phyloP scores from a whole-genome alignment of 2,113 vertebrate species.

The Picathartes gymnocephalus region DNA sequence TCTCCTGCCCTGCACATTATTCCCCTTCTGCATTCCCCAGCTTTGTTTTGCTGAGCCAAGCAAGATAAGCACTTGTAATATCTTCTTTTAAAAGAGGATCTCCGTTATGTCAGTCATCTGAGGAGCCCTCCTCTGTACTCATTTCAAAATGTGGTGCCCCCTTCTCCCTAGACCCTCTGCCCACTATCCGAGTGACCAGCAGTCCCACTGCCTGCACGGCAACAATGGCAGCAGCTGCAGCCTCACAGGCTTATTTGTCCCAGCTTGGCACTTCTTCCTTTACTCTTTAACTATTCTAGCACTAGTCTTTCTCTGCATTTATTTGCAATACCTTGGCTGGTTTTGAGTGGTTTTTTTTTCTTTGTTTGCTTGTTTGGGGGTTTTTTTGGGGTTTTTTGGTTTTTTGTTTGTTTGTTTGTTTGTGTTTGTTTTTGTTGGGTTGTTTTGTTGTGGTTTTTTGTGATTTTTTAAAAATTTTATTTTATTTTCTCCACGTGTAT shows the following conservation, averaged over 20 bases:
- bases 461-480: background rate
- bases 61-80: background rate
- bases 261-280: background rate
- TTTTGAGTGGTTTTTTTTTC: background rate
- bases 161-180: background rate
- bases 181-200: background rate
- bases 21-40: background rate
- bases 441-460: too few relatives aligned
- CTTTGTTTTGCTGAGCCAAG: background rate
- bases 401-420: too few relatives aligned
- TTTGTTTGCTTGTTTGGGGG: background rate
- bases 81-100: background rate
- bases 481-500: background rate
- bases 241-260: background rate
- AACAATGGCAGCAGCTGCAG: background rate
- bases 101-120: fast-evolving
- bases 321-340: background rate
- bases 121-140: background rate
- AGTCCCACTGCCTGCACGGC: background rate
- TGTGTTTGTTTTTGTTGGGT: too few relatives aligned
- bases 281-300: background rate
- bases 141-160: fast-evolving
- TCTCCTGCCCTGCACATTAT: fast-evolving
- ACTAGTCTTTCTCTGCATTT: background rate
- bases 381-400: too few relatives aligned